Evolutionary conservation across 2,888 invertebrate species (phyloP).

Genomic region (Macrosoma leucophasiata): DNA sequence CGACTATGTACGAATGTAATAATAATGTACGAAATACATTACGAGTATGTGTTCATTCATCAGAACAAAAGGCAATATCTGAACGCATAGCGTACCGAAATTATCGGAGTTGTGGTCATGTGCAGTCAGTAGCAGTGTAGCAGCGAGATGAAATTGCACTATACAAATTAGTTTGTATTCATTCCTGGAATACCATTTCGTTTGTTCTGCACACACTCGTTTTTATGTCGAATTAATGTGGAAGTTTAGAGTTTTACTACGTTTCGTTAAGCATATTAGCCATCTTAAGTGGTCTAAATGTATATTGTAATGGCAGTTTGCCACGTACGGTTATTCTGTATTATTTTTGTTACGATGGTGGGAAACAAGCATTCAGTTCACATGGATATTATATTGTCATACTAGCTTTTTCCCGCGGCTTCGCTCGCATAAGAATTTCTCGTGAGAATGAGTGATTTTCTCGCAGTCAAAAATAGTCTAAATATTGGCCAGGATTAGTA

Average conservation of each 20-base stretch:
- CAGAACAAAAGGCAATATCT: conserved; percentile 15
- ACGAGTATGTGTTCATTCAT: not conserved
- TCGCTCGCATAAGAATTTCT: no score
- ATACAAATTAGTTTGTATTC: conserved; percentile 10
- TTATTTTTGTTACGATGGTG: no score
- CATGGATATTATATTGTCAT: no score
- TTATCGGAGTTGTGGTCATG: conserved; percentile 44
- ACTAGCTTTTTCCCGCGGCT: no score
- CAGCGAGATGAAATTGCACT: conserved; percentile 39
- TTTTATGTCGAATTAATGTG: not conserved
- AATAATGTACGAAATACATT: not conserved
- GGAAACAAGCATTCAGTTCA: no score
- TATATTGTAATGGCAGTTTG: no score
- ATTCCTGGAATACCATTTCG: conserved; percentile 1
- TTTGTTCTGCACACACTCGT: not conserved
- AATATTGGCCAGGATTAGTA: no score
- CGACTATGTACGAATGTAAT: not conserved
- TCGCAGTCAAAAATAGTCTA: no score
- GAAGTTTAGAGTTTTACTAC: not conserved
- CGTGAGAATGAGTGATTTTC: no score
- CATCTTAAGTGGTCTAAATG: not conserved
- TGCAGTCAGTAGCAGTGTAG: conserved; percentile 34
- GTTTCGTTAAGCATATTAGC: conserved; percentile 1
- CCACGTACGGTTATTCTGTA: no score
- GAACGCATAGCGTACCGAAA: conserved; percentile 16